Evolutionary conservation across 2,797 vertebrate genomes (phyloP).

Genomic region (Helarctos malayanus): DNA sequence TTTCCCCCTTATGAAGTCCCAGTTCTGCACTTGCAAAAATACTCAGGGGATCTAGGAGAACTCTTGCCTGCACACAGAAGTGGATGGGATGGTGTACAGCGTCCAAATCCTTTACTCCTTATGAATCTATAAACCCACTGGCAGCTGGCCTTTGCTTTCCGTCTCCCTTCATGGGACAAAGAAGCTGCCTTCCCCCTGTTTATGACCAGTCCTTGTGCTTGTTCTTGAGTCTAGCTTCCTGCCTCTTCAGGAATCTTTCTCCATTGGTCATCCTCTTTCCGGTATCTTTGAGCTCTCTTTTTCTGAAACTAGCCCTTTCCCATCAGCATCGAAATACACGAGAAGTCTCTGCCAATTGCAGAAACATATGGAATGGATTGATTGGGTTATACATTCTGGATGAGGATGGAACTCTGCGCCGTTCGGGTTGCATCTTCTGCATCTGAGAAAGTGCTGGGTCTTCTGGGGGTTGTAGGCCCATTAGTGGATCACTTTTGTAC

Average conservation of each 20-base stretch:
- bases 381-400: slow-evolving; percentile 37
- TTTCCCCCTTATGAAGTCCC: background rate
- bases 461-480: background rate
- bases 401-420: background rate
- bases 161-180: background rate
- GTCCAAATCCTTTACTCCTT: background rate
- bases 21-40: background rate
- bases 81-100: background rate
- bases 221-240: background rate
- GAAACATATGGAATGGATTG: background rate
- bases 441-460: background rate
- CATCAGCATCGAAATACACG: background rate
- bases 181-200: background rate
- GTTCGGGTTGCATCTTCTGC: background rate
- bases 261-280: background rate
- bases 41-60: background rate
- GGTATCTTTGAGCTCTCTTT: background rate
- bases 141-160: background rate
- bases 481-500: background rate
- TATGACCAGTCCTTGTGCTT: background rate
- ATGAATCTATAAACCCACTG: background rate
- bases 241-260: background rate
- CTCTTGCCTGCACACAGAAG: background rate
- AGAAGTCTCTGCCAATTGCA: slow-evolving; percentile 2
- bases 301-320: background rate